Evolutionary conservation across 2,888 invertebrate genomes (phyloP).

Genomic region (Thyatira batis): DNA sequence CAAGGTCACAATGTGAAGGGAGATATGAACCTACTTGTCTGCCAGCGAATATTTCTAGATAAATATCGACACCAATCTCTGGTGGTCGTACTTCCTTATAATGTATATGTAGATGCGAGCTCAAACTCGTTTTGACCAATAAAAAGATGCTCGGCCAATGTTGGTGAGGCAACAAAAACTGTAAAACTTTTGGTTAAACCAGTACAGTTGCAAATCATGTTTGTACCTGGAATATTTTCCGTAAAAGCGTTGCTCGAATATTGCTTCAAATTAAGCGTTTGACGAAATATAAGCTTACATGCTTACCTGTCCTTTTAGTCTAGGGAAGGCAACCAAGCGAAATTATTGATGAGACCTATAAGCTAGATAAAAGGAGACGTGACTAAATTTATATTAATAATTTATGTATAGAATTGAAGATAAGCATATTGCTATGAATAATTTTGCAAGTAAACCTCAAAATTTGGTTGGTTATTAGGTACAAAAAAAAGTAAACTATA

Average conservation of each 20-base stretch:
- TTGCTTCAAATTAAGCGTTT: background rate
- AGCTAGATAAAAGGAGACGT: background rate
- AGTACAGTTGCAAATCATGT: background rate
- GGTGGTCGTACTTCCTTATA: background rate
- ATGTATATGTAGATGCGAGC: background rate
- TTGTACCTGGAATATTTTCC: background rate
- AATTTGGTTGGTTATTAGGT: no score
- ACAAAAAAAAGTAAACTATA: no score
- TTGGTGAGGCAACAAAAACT: background rate
- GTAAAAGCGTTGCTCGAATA: background rate
- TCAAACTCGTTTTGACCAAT: constrained; percentile 8
- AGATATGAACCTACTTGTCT: constrained; percentile 30
- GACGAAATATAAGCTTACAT: background rate
- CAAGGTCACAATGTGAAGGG: constrained; percentile 79
- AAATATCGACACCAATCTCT: constrained; percentile 1
- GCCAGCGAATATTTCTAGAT: constrained; percentile 28
- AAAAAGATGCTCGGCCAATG: background rate
- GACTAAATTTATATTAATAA: background rate
- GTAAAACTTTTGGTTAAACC: background rate
- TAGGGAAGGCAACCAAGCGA: background rate
- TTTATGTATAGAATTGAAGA: background rate
- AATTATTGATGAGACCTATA: background rate
- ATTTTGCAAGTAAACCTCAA: background rate
- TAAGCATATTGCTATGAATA: background rate
- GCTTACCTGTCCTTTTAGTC: background rate